phyloP scores from a whole-genome alignment of 2,113 vertebrate species.

The Marmota flaviventris region DNA sequence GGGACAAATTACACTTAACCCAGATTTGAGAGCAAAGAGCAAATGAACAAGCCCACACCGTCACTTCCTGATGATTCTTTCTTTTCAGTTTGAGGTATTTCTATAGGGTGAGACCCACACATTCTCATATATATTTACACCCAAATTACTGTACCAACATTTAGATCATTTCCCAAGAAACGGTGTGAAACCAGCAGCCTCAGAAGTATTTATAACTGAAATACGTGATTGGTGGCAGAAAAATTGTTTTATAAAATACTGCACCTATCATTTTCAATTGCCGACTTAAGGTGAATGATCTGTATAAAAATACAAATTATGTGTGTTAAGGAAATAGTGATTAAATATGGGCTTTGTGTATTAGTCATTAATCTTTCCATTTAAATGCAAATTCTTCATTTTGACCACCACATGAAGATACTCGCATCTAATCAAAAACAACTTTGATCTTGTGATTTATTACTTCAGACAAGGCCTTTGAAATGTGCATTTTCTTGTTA shows the following conservation, averaged over 20 bases:
- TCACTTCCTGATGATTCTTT: slow-evolving; percentile 8
- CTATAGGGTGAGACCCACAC: slow-evolving; percentile 75
- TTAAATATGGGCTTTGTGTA: slow-evolving; percentile 85
- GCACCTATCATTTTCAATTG: slow-evolving; percentile 81
- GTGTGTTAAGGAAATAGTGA: slow-evolving; percentile 86
- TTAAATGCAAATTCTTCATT: slow-evolving; percentile 91
- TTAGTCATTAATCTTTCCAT: slow-evolving; percentile 91
- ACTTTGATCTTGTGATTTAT: slow-evolving; percentile 86
- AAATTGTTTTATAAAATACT: slow-evolving; percentile 87
- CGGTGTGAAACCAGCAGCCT: slow-evolving; percentile 67
- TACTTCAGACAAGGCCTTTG: slow-evolving; percentile 73
- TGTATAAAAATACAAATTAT: slow-evolving; percentile 88
- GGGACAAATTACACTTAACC: background rate
- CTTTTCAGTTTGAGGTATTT: slow-evolving; percentile 67
- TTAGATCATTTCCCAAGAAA: slow-evolving; percentile 65
- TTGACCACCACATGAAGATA: slow-evolving; percentile 86
- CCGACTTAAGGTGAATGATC: slow-evolving; percentile 85
- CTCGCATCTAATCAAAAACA: slow-evolving; percentile 87
- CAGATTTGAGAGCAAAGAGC: slow-evolving; percentile 9
- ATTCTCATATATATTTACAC: slow-evolving; percentile 77
- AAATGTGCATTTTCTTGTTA: slow-evolving; percentile 65
- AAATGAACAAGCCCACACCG: background rate
- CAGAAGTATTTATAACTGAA: slow-evolving; percentile 75
- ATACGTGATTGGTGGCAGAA: slow-evolving; percentile 74
- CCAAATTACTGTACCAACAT: slow-evolving; percentile 76